Conservation (phyloP, 2,113 vertebrate species). For the Nestor notabilis region DNA sequence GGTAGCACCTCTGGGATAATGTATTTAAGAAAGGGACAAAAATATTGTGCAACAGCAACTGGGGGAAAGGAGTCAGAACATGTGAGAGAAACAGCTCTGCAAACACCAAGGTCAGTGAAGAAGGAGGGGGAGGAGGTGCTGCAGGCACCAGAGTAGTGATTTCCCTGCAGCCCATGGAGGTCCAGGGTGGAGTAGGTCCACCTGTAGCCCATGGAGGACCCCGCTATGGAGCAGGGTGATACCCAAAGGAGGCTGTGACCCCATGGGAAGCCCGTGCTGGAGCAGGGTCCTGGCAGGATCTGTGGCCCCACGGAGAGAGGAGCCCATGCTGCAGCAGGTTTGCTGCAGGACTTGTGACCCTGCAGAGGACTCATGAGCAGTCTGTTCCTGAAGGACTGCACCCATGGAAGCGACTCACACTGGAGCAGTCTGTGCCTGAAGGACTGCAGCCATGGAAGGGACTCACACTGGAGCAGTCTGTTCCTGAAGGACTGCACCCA, state of each 20-base stretch:
- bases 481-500: too few relatives aligned
- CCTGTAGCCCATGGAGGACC: not conserved
- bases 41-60: not conserved
- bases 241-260: not conserved
- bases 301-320: not conserved
- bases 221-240: not conserved
- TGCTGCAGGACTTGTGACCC: not conserved
- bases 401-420: rapidly evolving
- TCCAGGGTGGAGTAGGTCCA: not conserved
- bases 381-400: too few relatives aligned
- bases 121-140: not conserved
- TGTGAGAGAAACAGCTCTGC: not conserved
- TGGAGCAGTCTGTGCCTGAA: too few relatives aligned
- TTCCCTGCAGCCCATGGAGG: not conserved
- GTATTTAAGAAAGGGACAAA: not conserved
- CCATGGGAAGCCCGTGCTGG: not conserved
- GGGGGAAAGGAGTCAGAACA: not conserved
- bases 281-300: not conserved
- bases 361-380: not conserved
- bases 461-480: too few relatives aligned
- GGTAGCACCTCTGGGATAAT: rapidly evolving
- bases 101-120: not conserved
- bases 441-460: not conserved
- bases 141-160: rapidly evolving
- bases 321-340: not conserved